phyloP scores from a whole-genome alignment of 2,797 vertebrate species.

The Eptatretus atami region DNA sequence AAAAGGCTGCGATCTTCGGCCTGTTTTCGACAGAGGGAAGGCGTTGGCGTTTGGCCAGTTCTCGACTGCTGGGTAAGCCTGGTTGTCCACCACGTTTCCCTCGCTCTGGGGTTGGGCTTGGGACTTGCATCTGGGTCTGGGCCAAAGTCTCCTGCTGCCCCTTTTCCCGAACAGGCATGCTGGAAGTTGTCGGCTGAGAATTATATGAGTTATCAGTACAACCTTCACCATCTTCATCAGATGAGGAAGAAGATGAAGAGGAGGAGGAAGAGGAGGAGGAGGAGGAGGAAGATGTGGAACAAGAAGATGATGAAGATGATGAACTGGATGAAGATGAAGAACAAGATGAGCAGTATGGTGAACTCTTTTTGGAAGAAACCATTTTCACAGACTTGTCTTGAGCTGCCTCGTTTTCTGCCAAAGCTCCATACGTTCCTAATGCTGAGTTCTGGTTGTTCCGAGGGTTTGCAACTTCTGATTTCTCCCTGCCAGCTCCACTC shows the following conservation, averaged over 20 bases:
- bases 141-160: too few relatives aligned
- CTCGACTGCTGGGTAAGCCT: conserved; percentile 35
- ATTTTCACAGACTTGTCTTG: too few relatives aligned
- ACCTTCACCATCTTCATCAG: conserved; percentile 32
- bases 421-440: background rate
- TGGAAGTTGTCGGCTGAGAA: too few relatives aligned
- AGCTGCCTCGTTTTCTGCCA: too few relatives aligned
- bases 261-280: conserved; percentile 63
- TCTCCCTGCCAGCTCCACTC: conserved; percentile 2
- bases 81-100: background rate
- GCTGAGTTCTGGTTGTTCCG: background rate
- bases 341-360: background rate
- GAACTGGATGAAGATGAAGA: background rate
- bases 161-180: too few relatives aligned
- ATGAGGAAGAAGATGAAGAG: conserved; percentile 71
- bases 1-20: conserved; percentile 39
- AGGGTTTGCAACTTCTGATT: background rate
- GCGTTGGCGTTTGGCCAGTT: conserved; percentile 51
- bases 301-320: conserved; percentile 23
- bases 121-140: conserved; percentile 13
- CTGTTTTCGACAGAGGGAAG: conserved; percentile 50
- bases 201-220: too few relatives aligned
- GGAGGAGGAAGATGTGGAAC: conserved; percentile 57
- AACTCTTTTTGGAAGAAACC: background rate
- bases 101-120: conserved; percentile 20